Evolutionary conservation across 2,113 vertebrate species (phyloP).

Genomic region (Ctenomys sociabilis): DNA sequence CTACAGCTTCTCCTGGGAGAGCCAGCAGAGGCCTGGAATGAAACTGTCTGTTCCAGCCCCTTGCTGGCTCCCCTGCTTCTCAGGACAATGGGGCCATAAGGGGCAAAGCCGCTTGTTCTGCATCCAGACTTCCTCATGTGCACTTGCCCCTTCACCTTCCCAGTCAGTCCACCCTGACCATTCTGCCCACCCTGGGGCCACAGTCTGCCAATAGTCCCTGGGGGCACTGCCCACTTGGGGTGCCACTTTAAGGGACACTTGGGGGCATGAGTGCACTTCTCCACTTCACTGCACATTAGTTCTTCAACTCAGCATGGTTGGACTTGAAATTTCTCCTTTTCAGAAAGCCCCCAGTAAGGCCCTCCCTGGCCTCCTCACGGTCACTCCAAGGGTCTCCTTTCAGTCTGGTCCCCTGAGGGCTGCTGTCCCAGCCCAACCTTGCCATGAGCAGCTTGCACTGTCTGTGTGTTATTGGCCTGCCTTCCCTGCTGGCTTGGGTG

Average conservation of each 20-base stretch:
- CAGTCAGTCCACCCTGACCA: no score
- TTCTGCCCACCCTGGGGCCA: background rate
- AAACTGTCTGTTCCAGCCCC: background rate
- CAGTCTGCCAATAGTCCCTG: background rate
- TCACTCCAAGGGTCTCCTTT: background rate
- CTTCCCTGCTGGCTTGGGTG: background rate
- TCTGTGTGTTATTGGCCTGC: background rate
- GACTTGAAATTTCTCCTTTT: background rate
- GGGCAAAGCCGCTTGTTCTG: background rate
- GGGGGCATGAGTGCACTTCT: background rate
- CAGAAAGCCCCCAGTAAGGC: background rate
- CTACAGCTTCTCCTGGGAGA: background rate
- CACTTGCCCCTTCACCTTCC: background rate
- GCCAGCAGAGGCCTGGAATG: background rate
- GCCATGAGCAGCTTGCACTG: background rate
- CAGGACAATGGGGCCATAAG: background rate
- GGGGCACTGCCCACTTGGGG: background rate
- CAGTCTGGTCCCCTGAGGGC: background rate
- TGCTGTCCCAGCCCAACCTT: no score
- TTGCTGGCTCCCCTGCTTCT: background rate
- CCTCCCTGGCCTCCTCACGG: background rate
- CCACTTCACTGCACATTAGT: no score
- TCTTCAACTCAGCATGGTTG: background rate
- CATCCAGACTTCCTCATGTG: background rate
- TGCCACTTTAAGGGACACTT: no score